Evolutionary conservation across 2,888 invertebrate genomes (phyloP).

Genomic region (Acronicta leporina): DNA sequence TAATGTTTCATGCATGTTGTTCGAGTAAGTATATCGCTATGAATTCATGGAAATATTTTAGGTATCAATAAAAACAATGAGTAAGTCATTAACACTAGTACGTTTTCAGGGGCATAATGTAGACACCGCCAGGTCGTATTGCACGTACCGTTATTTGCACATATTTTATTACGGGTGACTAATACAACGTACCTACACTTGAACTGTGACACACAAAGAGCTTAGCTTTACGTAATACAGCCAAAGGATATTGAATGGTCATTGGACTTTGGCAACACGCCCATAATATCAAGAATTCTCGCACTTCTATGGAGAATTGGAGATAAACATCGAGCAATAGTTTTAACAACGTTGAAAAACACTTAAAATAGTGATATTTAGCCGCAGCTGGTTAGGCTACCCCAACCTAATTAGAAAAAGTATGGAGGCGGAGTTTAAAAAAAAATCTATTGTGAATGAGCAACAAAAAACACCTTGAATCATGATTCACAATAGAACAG

Average conservation of each 20-base stretch:
- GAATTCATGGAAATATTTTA: conserved; percentile 36
- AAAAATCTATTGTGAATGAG: conserved; percentile 3
- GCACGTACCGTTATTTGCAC: conserved; percentile 57
- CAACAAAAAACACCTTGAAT: no score
- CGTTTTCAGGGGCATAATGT: conserved; percentile 59
- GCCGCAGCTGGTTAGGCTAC: no score
- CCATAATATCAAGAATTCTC: conserved; percentile 24
- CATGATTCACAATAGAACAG: no score
- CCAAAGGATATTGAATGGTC: conserved; percentile 42
- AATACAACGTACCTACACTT: conserved; percentile 45
- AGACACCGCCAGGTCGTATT: conserved; percentile 46
- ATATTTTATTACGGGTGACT: conserved; percentile 55
- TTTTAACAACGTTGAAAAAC: not conserved
- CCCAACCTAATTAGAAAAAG: no score
- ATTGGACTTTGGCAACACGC: conserved; percentile 43
- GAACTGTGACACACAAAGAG: conserved; percentile 57
- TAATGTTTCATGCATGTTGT: conserved; percentile 11
- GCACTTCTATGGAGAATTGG: conserved; percentile 11
- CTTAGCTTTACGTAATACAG: conserved; percentile 45
- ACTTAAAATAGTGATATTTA: no score
- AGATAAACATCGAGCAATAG: conserved; percentile 22
- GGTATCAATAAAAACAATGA: conserved; percentile 57
- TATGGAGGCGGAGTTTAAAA: not conserved
- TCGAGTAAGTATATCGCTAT: conserved; percentile 15
- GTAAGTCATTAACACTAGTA: conserved; percentile 48